Evolutionary conservation across 2,888 invertebrate genomes (phyloP).

Genomic region (Amphipyra tragopoginis): DNA sequence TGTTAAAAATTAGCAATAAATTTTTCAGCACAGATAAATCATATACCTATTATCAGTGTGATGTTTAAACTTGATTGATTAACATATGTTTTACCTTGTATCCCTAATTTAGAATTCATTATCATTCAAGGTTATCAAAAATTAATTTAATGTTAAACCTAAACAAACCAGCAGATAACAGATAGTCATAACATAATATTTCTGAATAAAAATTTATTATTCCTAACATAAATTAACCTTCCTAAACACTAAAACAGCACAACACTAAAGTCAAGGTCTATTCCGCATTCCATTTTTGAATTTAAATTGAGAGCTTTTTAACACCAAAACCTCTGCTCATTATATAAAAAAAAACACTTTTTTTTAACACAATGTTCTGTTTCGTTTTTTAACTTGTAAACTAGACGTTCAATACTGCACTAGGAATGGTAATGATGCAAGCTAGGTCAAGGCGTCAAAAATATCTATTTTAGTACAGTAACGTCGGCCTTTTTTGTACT

Average conservation of each 20-base stretch:
- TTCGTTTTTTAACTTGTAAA: slow-evolving; percentile 51
- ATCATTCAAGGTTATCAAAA: slow-evolving; percentile 50
- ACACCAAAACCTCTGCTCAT: slow-evolving; percentile 14
- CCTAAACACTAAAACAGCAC: slow-evolving; percentile 35
- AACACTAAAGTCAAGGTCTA: slow-evolving; percentile 34
- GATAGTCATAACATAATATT: neutral
- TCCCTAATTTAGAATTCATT: slow-evolving; percentile 44
- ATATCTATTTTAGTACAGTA: slow-evolving; percentile 69
- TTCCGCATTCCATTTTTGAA: slow-evolving; percentile 48
- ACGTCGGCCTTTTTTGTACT: slow-evolving; percentile 53
- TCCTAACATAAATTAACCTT: slow-evolving; percentile 28
- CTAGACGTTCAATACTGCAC: slow-evolving; percentile 63
- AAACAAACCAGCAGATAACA: slow-evolving; percentile 6
- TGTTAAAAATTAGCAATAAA: slow-evolving; percentile 1
- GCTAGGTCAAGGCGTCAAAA: slow-evolving; percentile 79
- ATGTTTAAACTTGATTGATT: slow-evolving; percentile 11
- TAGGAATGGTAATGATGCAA: slow-evolving; percentile 69
- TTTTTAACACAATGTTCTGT: neutral
- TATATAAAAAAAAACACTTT: slow-evolving; percentile 8
- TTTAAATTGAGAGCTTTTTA: slow-evolving; percentile 5
- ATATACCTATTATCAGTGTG: no score
- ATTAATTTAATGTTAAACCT: slow-evolving; percentile 12
- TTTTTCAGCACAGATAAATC: no score
- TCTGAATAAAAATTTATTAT: neutral
- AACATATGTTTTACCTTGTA: slow-evolving; percentile 37